A percentile compares a stretch with the other conserved stretches of the same genome.
phyloP scores from a whole-genome alignment of 2,888 invertebrate genomes.

The Calephelis perditalis region DNA sequence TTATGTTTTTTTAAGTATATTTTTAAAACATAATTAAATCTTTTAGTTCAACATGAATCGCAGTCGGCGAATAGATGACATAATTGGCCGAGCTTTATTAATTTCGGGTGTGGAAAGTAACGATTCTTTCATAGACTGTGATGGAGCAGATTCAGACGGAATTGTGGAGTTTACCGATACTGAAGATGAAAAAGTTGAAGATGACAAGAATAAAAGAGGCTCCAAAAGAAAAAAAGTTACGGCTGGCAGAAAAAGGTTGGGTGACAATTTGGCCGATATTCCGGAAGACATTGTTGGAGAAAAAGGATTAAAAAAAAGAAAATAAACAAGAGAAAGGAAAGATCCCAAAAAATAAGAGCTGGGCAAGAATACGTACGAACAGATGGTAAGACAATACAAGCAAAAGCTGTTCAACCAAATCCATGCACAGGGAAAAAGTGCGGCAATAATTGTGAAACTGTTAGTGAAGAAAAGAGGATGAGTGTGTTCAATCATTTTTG shows the following conservation, averaged over 20 bases:
- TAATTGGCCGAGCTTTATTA: too few species aligned
- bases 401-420: slow-evolving; percentile 20
- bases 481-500: slow-evolving; percentile 24
- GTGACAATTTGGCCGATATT: slow-evolving; percentile 4
- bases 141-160: slow-evolving; percentile 11
- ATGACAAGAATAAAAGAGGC: too few species aligned
- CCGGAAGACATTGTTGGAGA: slow-evolving; percentile 12
- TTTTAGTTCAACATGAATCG: too few species aligned
- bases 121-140: slow-evolving; percentile 12
- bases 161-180: slow-evolving; percentile 12
- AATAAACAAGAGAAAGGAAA: slow-evolving; percentile 19
- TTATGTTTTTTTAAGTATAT: background rate
- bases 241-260: too few species aligned
- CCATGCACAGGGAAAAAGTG: slow-evolving; percentile 17
- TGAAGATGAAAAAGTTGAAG: too few species aligned
- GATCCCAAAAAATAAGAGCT: slow-evolving; percentile 4
- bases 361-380: slow-evolving; percentile 6
- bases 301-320: slow-evolving; percentile 19
- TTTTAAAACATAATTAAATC: too few species aligned
- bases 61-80: too few species aligned
- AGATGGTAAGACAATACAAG: slow-evolving; percentile 10
- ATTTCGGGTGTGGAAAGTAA: too few species aligned
- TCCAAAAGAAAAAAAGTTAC: too few species aligned
- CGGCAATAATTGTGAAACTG: slow-evolving; percentile 1
- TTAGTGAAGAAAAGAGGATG: slow-evolving; percentile 19